Percentiles rank a stretch among this genome's conserved stretches.
Evolutionary conservation across 2,888 invertebrate genomes (phyloP).

Genomic region (Choreutis nemorana): DNA sequence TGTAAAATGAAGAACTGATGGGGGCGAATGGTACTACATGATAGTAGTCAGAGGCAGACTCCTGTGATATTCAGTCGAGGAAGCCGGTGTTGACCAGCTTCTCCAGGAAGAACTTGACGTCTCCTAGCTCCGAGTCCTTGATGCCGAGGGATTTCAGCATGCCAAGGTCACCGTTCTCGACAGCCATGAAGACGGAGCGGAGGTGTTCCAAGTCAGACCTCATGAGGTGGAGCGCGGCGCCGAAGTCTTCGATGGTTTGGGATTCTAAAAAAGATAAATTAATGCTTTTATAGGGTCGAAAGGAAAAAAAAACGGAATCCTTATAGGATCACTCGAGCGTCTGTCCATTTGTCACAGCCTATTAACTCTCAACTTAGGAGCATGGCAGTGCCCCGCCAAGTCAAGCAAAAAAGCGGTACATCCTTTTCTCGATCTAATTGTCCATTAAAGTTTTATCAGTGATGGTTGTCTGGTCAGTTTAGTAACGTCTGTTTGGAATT

Average conservation of each 20-base stretch:
- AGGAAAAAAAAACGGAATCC: background rate
- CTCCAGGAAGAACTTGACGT: slow-evolving; percentile 95
- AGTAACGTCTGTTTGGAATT: too few species aligned
- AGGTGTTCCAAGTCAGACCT: slow-evolving; percentile 91
- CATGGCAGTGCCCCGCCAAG: too few species aligned
- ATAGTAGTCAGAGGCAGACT: slow-evolving; percentile 77
- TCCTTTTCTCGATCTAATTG: too few species aligned
- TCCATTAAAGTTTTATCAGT: too few species aligned
- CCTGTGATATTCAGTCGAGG: slow-evolving; percentile 86
- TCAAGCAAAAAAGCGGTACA: too few species aligned
- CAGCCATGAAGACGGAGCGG: slow-evolving; percentile 94
- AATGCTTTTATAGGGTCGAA: too few species aligned
- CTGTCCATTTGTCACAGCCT: slow-evolving; percentile 1
- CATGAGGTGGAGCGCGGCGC: slow-evolving; percentile 85
- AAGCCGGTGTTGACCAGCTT: slow-evolving; percentile 95
- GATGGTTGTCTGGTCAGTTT: too few species aligned
- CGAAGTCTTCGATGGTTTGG: slow-evolving; percentile 94
- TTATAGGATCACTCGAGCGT: background rate
- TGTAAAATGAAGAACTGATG: slow-evolving; percentile 77
- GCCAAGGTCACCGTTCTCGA: slow-evolving; percentile 93
- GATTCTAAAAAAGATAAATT: slow-evolving; percentile 77
- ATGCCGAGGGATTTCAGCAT: slow-evolving; percentile 94
- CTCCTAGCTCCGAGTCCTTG: slow-evolving; percentile 93
- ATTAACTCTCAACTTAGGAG: too few species aligned
- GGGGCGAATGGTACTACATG: slow-evolving; percentile 72